Evolutionary conservation across 35 echinoderm and acorn worm species (phyloP), one percentile per base, ranked within the genome.

Genomic region (Acanthaster planci): DNA sequence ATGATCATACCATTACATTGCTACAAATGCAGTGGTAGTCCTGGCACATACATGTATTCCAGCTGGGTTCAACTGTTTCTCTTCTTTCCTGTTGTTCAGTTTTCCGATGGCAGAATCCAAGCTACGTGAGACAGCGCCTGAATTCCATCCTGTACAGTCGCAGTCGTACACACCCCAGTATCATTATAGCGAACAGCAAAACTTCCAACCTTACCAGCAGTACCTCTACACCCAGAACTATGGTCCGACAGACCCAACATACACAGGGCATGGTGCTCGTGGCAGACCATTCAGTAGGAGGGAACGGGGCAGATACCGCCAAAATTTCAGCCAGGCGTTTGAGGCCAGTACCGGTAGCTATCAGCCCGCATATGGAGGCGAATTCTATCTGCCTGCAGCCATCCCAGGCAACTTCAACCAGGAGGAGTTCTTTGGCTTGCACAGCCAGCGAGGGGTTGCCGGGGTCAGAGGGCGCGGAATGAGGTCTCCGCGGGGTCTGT

Each of bases 101-200:
- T 47, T 47, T 47, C 42, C 64, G 34, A 72, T 72, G 64, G 64
- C 64, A 19, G 64, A 72, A 72, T 72, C 34, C 64, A 72, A 72
- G 21, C 2, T 72, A 72, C 64, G 34, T 2, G 26, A 72, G 9
- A 72, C 64, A 72, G 26, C 64, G 26, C 34, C 26, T 26, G 64
- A 72, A 26, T 72, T 72, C 29, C 26, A 35, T 26, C 64, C 14
- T 8, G 14, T 26, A 10, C 64, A 72, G 29, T 72, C 64, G 10
- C 64, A 72, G 42, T 47, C 42, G 14, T 34, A 72, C 26, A 10
- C 64, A 26, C 64, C 26, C 26, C 34, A 31, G 10, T 34, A 72
- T 10, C 64, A n/a, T 19, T 31, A 34, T 29, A 34, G 19, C 26
- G 64, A 26, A 26, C 64, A n/a, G 23, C 64, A 72, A 72, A 72